Conservation (phyloP, 2,113 vertebrate species). For the Rhineura floridana region DNA sequence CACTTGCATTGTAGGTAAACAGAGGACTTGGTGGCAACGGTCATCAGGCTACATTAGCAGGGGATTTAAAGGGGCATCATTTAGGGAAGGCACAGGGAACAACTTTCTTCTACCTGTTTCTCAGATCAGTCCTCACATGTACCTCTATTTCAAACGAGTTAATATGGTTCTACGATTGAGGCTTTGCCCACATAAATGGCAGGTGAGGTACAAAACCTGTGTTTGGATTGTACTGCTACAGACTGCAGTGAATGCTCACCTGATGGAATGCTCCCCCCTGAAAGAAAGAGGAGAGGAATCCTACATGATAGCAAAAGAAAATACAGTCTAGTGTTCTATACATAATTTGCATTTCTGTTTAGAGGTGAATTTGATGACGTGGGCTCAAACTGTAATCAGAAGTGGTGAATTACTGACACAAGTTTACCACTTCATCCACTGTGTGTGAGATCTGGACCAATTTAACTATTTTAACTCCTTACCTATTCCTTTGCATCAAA, state of each 20-base stretch:
- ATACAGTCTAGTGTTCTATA: background rate
- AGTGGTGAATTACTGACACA: no score
- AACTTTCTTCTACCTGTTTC: background rate
- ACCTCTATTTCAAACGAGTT: background rate
- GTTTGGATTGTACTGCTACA: no score
- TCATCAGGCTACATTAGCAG: conserved; percentile 44
- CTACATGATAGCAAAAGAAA: background rate
- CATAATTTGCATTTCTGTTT: no score
- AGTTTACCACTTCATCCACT: background rate
- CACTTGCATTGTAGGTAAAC: conserved; percentile 34
- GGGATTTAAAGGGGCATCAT: conserved; percentile 50
- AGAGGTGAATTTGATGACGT: background rate
- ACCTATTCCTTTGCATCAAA: no score
- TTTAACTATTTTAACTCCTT: background rate
- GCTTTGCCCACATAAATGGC: no score
- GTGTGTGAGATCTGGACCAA: background rate
- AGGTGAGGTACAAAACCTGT: background rate
- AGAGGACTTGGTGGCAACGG: conserved; percentile 35
- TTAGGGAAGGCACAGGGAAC: background rate
- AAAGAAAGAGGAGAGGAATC: background rate
- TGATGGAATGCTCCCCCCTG: no score
- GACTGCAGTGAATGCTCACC: background rate
- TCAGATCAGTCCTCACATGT: background rate
- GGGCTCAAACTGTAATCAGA: no score
- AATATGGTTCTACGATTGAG: background rate